Evolutionary conservation across 2,113 vertebrate genomes (phyloP).

Genomic region (Lycaon pictus): DNA sequence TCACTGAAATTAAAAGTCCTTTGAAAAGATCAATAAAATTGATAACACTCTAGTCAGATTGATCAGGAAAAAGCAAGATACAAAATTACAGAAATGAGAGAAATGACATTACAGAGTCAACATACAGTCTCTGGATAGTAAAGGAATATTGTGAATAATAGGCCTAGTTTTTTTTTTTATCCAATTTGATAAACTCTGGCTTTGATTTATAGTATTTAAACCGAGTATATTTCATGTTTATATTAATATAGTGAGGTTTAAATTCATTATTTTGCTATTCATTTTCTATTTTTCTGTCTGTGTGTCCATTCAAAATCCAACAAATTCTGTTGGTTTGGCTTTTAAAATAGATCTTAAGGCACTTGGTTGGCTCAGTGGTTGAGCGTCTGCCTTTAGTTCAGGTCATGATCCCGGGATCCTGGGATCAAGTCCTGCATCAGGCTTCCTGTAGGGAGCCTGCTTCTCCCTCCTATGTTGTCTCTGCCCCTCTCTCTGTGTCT

Average conservation of each 20-base stretch:
- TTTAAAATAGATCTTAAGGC: not conserved
- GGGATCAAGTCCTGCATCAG: too few relatives aligned
- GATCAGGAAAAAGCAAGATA: not conserved
- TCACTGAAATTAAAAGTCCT: not conserved
- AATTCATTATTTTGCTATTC: not conserved
- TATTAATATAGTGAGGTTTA: not conserved
- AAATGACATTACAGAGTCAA: not conserved
- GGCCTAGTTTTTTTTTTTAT: not conserved
- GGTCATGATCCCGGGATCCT: too few relatives aligned
- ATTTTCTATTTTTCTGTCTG: not conserved
- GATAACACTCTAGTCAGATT: not conserved
- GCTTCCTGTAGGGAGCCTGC: too few relatives aligned
- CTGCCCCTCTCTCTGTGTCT: too few relatives aligned
- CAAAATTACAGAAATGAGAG: not conserved
- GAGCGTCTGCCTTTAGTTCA: too few relatives aligned
- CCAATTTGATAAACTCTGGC: not conserved
- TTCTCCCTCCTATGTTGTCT: too few relatives aligned
- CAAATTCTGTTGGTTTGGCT: not conserved
- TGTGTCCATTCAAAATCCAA: not conserved
- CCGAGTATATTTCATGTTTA: not conserved
- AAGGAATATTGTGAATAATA: not conserved
- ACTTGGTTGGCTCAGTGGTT: too few relatives aligned
- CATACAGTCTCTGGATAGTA: not conserved
- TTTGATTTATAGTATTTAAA: not conserved
- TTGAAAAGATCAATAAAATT: not conserved